Conservation (phyloP, 2,888 invertebrate genomes). For the Dasysyrphus tricinctus region DNA sequence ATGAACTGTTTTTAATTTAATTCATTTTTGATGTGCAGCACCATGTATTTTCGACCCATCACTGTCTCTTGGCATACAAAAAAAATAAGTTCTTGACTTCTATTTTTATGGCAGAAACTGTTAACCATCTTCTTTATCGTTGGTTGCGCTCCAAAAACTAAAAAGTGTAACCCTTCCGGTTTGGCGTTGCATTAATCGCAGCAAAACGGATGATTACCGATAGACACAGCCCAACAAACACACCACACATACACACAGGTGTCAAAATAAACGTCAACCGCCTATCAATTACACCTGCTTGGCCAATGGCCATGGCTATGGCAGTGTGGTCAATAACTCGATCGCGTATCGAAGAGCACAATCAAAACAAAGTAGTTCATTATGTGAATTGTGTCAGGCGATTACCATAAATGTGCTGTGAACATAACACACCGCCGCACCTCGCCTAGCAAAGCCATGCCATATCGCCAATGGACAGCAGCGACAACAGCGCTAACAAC, state of each 20-base stretch:
- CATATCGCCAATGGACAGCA: conserved; percentile 1
- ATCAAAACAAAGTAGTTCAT: conserved; percentile 70
- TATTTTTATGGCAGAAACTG: background rate
- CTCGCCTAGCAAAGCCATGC: background rate
- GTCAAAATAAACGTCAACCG: conserved; percentile 26
- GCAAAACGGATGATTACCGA: background rate
- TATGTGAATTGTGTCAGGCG: conserved; percentile 83
- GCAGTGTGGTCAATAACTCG: conserved; percentile 47
- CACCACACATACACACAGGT: background rate
- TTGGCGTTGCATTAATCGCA: conserved; percentile 4
- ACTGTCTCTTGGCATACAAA: background rate
- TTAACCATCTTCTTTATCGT: background rate
- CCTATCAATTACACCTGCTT: conserved; percentile 43
- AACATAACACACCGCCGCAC: conserved; percentile 31
- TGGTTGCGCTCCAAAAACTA: conserved; percentile 21
- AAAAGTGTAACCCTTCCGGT: conserved; percentile 28
- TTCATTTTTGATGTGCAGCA: conserved; percentile 49
- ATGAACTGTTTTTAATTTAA: conserved; percentile 54
- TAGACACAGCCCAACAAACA: background rate
- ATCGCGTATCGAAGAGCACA: conserved; percentile 50
- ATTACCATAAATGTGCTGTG: conserved; percentile 80
- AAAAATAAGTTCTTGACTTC: background rate
- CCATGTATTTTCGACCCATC: conserved; percentile 34
- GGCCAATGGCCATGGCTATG: background rate
- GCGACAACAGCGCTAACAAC: background rate